Conservation (phyloP, 2,113 vertebrate species). For the Sceloporus undulatus region DNA sequence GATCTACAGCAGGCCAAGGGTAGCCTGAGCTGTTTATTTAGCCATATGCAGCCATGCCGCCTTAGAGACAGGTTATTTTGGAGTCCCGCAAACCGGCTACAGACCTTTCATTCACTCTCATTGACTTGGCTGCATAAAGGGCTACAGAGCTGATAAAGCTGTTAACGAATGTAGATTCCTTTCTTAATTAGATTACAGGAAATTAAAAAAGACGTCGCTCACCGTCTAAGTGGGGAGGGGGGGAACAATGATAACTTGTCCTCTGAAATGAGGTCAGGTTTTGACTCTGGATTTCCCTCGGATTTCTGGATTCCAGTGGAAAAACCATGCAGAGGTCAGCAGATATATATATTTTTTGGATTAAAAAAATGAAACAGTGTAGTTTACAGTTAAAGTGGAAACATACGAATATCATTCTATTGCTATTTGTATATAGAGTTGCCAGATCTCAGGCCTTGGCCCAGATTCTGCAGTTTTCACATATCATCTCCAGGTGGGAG, state of each 20-base stretch:
- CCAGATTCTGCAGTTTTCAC: too few relatives aligned
- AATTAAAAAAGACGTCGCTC: constrained; percentile 65
- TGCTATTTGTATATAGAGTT: too few relatives aligned
- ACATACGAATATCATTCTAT: too few relatives aligned
- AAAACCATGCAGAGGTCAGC: background rate
- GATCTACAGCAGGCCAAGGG: background rate
- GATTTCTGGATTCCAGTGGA: background rate
- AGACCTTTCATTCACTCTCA: constrained; percentile 58
- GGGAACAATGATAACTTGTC: constrained; percentile 33
- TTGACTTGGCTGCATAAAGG: constrained; percentile 41
- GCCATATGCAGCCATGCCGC: constrained; percentile 10
- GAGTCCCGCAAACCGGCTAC: constrained; percentile 6
- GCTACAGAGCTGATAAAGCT: constrained; percentile 58
- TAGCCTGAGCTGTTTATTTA: constrained; percentile 49
- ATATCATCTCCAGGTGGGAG: too few relatives aligned
- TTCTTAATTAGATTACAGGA: constrained; percentile 67
- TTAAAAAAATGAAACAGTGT: background rate
- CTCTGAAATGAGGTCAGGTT: constrained; percentile 15
- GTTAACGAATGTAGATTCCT: constrained; percentile 54
- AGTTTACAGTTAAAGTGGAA: too few relatives aligned
- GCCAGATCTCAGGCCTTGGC: too few relatives aligned
- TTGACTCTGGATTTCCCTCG: constrained; percentile 35
- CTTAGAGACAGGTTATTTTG: constrained; percentile 60
- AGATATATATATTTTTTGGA: background rate
- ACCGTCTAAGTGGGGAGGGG: background rate